Evolutionary conservation across 2,113 vertebrate species (phyloP), one percentile per base, ranked within the genome.

Genomic region (Equus przewalskii): DNA sequence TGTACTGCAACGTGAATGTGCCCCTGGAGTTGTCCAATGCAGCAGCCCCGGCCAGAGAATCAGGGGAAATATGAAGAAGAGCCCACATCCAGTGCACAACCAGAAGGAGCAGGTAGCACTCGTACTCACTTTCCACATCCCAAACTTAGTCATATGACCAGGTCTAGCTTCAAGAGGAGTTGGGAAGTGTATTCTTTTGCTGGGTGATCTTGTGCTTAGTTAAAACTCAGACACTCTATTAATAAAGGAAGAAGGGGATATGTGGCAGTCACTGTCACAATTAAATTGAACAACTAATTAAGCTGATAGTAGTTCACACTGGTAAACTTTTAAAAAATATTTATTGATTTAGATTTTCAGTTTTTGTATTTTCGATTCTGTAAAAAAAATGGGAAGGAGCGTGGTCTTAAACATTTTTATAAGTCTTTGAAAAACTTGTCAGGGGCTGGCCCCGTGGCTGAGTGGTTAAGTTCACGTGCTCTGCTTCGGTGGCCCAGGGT

Each of bases 361-460:
- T 51, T 93, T 91, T 64, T 56, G 12, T 92, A 64, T 86, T 80
- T 87, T 91, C 24, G 16, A 69, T 73, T 64, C 28, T 49, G 13
- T 46, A 4, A n/a, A 60, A 41, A 64, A 44, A 41, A 83, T 0
- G 28, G 11, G 51, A 41, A 22, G 24, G 15, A 11, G 3, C 7
- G 30, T 69, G 22, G 30, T 89, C 9, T 87, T 91, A 79, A 64
- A 79, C 19, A 19, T 72, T 93, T 93, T 89, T 9, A 6, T 14
- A 70, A 41, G 41, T 64, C 64, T 13, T 87, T 97, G 24, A 92
- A 93, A 86, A 95, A 6, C 65, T 67, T 67, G 65, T 67, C 30
- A 67, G 65, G 36, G 36, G 36, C 36, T 41, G 36, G 36, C 36
- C 36, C 36, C 36, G 36, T 41, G 36, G 36, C 36, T 41, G 36